Conservation (phyloP, 1,140 invertebrate species). For the Phocides pigmalion region DNA sequence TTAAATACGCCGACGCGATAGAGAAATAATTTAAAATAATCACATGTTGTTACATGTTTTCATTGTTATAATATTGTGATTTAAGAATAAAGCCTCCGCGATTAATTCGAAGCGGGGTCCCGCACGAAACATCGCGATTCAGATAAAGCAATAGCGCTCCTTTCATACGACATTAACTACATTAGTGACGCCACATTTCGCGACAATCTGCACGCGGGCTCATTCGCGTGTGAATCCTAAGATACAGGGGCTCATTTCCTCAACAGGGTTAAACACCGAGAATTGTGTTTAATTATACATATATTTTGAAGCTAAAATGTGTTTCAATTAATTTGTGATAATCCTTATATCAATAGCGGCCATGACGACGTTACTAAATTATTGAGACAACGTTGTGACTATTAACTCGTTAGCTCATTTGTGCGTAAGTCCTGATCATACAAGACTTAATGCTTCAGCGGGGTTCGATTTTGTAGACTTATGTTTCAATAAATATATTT, state of each 20-base stretch:
- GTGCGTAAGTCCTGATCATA: conserved; percentile 9
- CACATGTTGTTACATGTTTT: neutral
- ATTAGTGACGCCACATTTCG: conserved; percentile 82
- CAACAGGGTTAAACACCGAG: conserved; percentile 48
- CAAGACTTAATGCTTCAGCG: neutral
- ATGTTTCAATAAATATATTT: no score
- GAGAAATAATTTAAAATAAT: no score
- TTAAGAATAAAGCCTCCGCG: conserved; percentile 12
- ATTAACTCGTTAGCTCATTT: neutral
- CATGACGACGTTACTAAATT: no score
- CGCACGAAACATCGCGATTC: conserved; percentile 43
- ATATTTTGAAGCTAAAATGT: conserved; percentile 22
- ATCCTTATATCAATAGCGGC: no score
- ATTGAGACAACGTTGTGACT: neutral
- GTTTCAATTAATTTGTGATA: neutral
- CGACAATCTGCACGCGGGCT: conserved; percentile 73
- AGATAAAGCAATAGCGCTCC: conserved; percentile 75
- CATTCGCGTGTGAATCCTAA: conserved; percentile 81
- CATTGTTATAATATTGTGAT: neutral
- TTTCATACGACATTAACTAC: conserved; percentile 81
- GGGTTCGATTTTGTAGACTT: no score
- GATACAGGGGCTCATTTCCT: conserved; percentile 81
- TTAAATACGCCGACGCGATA: no score
- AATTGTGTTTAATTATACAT: conserved; percentile 26
- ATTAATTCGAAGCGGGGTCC: conserved; percentile 41